Evolutionary conservation across 1,140 invertebrate species (phyloP), one percentile per base, ranked within the genome.

Genomic region (Achroia grisella): DNA sequence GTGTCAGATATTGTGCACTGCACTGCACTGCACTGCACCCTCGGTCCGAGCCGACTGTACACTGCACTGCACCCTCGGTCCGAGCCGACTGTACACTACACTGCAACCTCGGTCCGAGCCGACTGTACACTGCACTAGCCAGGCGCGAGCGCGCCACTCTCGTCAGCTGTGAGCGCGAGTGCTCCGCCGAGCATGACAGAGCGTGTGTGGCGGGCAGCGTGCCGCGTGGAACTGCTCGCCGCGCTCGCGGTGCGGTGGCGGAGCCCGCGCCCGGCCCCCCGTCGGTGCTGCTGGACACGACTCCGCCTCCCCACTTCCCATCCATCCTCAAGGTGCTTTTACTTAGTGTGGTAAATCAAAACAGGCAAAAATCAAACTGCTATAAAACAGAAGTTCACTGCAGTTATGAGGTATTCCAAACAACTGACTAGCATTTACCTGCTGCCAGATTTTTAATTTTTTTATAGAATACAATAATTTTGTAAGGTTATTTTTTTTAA

Each of bases 171-270:
- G 53, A 60, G 44, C 60, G 61, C 45, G 64, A 64, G 39, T 67
- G 79, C 39, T 69, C 73, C 54, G 65, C 63, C 52, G 73, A 77
- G 48, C 87, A 80, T 71, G 61, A 73, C 75, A 71, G 52, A 63
- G 44, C 69, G 64, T 66, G 46, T 46, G 4, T 30, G 44, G 58
- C 44, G 43, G 28, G 45, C 40, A 52, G 62, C 67, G 64, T 52
- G 62, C 63, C 48, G 63, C 64, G 79, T 71, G 71, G 71, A 68
- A 72, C 70, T 85, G 82, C 65, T 66, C 70, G 64, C 67, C 30
- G 72, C 65, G 62, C 66, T 69, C 34, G 48, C 52, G 43, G 46
- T 6, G 17, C 17, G 17, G 17, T 23, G 17, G 42, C 27, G 15
- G 36, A 14, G 39, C 29, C 33, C 39, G 29, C 42, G 29, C 37